Percentiles rank a stretch among this genome's conserved stretches.
Conservation (phyloP, 2,797 vertebrate genomes). For the Centropyge bicolor region DNA sequence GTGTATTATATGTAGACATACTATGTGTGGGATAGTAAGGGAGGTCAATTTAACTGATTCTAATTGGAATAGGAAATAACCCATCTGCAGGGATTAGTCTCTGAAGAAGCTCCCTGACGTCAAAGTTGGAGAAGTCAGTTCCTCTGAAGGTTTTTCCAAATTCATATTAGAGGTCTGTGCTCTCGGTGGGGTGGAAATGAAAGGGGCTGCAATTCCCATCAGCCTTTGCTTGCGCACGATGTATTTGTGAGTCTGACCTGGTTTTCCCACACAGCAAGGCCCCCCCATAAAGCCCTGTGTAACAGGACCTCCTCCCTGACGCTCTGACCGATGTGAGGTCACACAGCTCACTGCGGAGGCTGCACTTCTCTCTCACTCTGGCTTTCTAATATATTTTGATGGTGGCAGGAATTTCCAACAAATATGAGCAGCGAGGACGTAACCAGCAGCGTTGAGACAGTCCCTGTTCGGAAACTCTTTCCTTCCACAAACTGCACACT, state of each 20-base stretch:
- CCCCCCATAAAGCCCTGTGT: neutral
- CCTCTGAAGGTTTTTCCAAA: neutral
- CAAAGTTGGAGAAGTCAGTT: neutral
- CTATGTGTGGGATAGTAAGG: neutral
- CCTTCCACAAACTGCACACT: neutral
- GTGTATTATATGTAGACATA: neutral
- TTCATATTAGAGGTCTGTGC: neutral
- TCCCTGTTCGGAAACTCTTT: neutral
- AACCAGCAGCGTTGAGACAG: neutral
- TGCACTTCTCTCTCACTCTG: neutral
- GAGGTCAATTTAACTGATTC: neutral
- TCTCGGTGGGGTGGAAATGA: neutral
- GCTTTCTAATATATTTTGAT: constrained; percentile 2
- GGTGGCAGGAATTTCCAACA: neutral
- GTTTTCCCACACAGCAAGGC: constrained; percentile 21
- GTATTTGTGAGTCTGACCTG: neutral
- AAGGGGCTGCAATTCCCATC: neutral
- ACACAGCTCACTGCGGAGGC: neutral
- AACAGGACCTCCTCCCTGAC: neutral
- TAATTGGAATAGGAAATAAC: constrained; percentile 9
- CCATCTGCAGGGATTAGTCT: neutral
- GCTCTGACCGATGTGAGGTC: constrained; percentile 1
- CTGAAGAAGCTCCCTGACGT: constrained; percentile 1
- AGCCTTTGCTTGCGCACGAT: neutral
- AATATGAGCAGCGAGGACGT: neutral